Conservation (phyloP, 2,888 invertebrate genomes). For the Perizoma flavofasciatum region DNA sequence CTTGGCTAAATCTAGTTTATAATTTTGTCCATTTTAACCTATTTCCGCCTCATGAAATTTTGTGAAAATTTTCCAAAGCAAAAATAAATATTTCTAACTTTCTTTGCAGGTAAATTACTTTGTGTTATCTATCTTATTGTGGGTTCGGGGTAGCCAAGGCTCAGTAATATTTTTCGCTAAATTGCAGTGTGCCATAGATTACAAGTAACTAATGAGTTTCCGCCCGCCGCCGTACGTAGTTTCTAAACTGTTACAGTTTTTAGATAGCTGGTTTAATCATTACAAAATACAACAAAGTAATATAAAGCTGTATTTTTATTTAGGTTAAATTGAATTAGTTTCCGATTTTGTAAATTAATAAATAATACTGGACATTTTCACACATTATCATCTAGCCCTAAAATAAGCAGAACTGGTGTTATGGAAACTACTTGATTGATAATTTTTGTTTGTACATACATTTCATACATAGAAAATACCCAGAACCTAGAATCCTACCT, state of each 20-base stretch:
- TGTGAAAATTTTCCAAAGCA: conserved; percentile 14
- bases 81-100: conserved; percentile 14
- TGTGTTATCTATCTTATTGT: conserved; percentile 28
- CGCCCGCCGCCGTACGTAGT: conserved; percentile 27
- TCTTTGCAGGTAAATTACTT: conserved; percentile 24
- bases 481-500: too few relatives aligned
- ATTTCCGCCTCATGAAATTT: conserved; percentile 20
- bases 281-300: background rate
- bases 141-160: conserved; percentile 4
- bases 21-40: conserved; percentile 25
- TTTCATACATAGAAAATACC: too few relatives aligned
- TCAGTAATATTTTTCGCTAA: conserved; percentile 30
- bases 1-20: conserved; percentile 20
- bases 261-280: conserved; percentile 7
- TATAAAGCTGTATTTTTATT: too few relatives aligned
- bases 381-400: too few relatives aligned
- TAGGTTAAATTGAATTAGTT: too few relatives aligned
- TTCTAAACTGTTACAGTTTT: conserved; percentile 16
- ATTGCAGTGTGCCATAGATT: conserved; percentile 39
- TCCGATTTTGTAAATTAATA: too few relatives aligned
- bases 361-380: too few relatives aligned
- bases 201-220: conserved; percentile 49
- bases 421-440: too few relatives aligned
- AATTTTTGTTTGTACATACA: too few relatives aligned
- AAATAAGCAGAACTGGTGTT: too few relatives aligned